A percentile compares a stretch with the other conserved stretches of the same genome.
phyloP scores from a whole-genome alignment of 2,888 invertebrate species.

The Ceraclea dissimilis region DNA sequence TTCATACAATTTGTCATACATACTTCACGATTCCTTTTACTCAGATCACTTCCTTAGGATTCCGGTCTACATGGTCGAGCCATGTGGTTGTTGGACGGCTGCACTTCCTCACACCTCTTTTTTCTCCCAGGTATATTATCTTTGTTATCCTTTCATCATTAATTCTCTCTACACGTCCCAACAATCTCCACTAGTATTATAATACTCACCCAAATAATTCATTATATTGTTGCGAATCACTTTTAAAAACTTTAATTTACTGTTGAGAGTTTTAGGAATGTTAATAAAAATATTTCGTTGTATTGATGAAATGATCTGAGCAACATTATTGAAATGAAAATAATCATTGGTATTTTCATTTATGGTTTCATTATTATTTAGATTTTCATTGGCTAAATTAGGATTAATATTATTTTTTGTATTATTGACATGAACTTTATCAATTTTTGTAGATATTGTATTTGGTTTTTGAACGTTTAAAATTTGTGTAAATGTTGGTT shows the following conservation, averaged over 20 bases:
- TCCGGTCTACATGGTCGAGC: too few relatives aligned
- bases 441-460: too few relatives aligned
- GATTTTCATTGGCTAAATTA: neutral
- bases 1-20: too few relatives aligned
- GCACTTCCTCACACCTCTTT: too few relatives aligned
- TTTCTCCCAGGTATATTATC: too few relatives aligned
- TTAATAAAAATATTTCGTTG: conserved; percentile 40
- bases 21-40: too few relatives aligned
- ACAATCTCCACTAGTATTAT: too few relatives aligned
- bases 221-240: conserved; percentile 53
- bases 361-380: neutral
- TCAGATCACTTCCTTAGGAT: too few relatives aligned
- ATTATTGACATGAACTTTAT: neutral
- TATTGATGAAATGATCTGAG: conserved; percentile 36
- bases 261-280: conserved; percentile 39
- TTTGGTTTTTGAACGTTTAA: neutral
- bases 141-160: too few relatives aligned
- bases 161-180: too few relatives aligned
- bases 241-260: conserved; percentile 53
- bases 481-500: neutral
- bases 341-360: neutral
- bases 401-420: neutral
- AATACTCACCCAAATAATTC: conserved; percentile 59
- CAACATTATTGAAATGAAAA: conserved; percentile 17
- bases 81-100: too few relatives aligned